These are phyloP conservation scores for Hassar affinis DNA, from an alignment of 2,113 vertebrate species.

Conservation along the genomic window DNA sequence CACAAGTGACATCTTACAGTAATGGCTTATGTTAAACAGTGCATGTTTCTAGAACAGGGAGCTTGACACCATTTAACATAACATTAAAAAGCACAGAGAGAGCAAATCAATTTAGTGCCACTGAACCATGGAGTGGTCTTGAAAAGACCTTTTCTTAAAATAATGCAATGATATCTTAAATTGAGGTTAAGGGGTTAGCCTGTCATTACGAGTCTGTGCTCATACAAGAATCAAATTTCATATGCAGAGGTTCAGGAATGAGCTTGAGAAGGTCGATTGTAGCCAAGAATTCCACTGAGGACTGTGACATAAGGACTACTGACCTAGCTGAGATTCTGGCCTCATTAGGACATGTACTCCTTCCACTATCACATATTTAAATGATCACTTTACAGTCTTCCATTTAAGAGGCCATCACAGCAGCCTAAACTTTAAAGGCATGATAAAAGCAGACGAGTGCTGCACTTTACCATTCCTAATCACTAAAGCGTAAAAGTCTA, in stretches of 20 bases:
- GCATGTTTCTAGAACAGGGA: slow-evolving; percentile 45
- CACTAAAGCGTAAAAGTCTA: slow-evolving; percentile 1
- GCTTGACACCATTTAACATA: slow-evolving; percentile 50
- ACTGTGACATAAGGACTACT: slow-evolving; percentile 23
- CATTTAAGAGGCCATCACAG: slow-evolving; percentile 13
- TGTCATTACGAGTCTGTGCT: slow-evolving; percentile 53
- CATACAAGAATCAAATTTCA: slow-evolving; percentile 50
- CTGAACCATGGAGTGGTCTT: slow-evolving; percentile 60
- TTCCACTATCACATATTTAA: slow-evolving; percentile 1
- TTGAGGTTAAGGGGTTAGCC: slow-evolving; percentile 64
- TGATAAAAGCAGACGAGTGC: background rate
- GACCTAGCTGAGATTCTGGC: slow-evolving; percentile 25
- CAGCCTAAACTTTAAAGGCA: slow-evolving; percentile 22
- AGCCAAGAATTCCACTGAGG: slow-evolving; percentile 34
- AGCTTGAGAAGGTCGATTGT: slow-evolving; percentile 47
- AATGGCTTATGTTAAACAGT: slow-evolving; percentile 56
- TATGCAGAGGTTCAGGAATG: slow-evolving; percentile 37
- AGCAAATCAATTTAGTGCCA: slow-evolving; percentile 59
- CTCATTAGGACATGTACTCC: slow-evolving; percentile 2
- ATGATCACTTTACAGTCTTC: background rate
- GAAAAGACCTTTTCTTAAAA: slow-evolving; percentile 54
- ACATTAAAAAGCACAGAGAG: slow-evolving; percentile 42
- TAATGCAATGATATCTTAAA: slow-evolving; percentile 59
- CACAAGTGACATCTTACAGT: slow-evolving; percentile 52
- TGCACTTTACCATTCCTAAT: slow-evolving; percentile 6